Base-by-base conservation (phyloP, 2,113 vertebrate species). In the Daubentonia madagascariensis region DNA sequence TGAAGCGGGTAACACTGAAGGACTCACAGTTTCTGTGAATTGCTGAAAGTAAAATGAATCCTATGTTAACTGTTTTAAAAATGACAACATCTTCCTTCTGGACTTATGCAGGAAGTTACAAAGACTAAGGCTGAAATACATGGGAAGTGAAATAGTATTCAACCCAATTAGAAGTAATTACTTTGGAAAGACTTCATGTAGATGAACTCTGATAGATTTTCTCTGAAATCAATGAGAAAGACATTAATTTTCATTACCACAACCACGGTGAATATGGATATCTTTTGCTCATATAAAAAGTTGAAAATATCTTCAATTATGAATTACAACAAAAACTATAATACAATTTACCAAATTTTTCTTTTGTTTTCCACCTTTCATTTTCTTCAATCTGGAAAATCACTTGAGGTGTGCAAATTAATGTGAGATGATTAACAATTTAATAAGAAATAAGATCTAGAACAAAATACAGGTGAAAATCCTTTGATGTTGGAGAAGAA, bases 1-100 rank as follows among this genome's bases (percentile, higher is more conserved):
- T 61, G 99, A 98, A 0, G 99, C 98, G 16, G 99, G 98, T 0
- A 98, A 86, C 67, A 98, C 89, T 0, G 98, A 99, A 3, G 99
- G 99, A 48, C 96, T 98, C 48, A 98, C 98, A 0, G 99, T 98
- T 97, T 99, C 99, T 78, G 99, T 98, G 83, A 99, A 98, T 88
- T 99, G 99, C 99, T 99, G 98, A 96, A 99, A 98, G 37, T 80
- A 97, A 98, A 98, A 98, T 50, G 98, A 97, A 98, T 50, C 96
- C 17, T 40, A 7, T 1, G 50, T 98, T 81, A 97, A 45, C 25
- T 65, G 16, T 35, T 97, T 65, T n/a, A 8, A 84, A 75, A 78
- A 50, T 0, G 28, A 37, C 52, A 48, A 50, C 1, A 12, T 4
- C 1, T 17, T 81, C 48, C 52, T 87, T 81, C 6, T 91, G 78